Evolutionary conservation across 2,113 vertebrate species (phyloP).

Genomic region (Blennius ocellaris): DNA sequence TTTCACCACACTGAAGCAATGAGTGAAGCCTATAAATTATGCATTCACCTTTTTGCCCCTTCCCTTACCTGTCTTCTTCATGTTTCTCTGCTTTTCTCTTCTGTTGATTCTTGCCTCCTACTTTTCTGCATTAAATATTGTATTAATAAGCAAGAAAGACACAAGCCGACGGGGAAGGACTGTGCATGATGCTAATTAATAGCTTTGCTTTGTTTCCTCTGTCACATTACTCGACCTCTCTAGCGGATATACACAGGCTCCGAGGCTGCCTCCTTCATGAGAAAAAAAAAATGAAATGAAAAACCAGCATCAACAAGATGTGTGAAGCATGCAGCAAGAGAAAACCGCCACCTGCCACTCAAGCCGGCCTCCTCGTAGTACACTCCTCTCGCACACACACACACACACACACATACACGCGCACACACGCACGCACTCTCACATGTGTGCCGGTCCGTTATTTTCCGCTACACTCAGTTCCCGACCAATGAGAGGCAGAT

Average conservation of each 20-base stretch:
- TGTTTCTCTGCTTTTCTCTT: constrained; percentile 41
- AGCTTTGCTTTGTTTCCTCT: constrained; percentile 62
- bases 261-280: constrained; percentile 37
- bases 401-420: constrained; percentile 4
- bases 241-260: constrained; percentile 26
- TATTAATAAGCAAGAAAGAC: constrained; percentile 46
- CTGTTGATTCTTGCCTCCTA: constrained; percentile 13
- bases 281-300: constrained; percentile 26
- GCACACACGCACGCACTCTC: constrained; percentile 1
- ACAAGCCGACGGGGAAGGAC: constrained; percentile 9
- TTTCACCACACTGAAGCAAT: constrained; percentile 27
- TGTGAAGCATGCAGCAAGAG: constrained; percentile 34
- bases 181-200: constrained; percentile 62
- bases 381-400: constrained; percentile 42
- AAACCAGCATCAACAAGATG: constrained; percentile 52
- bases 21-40: constrained; percentile 51
- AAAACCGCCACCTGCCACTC: constrained; percentile 76
- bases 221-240: constrained; percentile 63
- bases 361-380: constrained; percentile 62
- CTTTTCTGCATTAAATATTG: constrained; percentile 19
- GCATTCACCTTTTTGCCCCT: constrained; percentile 46
- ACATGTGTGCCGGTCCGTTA: constrained; percentile 54
- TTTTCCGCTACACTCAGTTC: constrained; percentile 63
- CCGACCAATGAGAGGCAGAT: constrained; percentile 66
- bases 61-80: constrained; percentile 39